Percentiles rank a stretch among this genome's conserved stretches.
Conservation (phyloP, 2,113 vertebrate species). For the Recurvirostra avosetta region DNA sequence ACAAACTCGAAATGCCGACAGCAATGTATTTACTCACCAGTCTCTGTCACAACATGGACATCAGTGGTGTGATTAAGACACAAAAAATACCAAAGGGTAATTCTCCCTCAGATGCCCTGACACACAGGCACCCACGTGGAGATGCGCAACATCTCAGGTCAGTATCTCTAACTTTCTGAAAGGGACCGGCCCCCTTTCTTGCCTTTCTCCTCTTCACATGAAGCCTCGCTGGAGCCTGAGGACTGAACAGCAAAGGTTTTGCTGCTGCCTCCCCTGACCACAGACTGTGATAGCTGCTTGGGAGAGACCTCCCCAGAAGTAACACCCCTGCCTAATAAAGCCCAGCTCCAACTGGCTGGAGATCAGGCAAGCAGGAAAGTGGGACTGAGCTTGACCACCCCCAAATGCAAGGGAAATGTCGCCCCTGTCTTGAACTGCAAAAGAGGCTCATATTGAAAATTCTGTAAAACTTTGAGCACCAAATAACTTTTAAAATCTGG, state of each 20-base stretch:
- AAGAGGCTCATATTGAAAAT: neutral
- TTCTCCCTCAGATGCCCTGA: neutral
- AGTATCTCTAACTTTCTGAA: neutral
- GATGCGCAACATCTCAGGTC: neutral
- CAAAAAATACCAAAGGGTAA: neutral
- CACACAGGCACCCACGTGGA: neutral
- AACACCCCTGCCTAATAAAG: neutral
- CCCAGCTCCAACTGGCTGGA: neutral
- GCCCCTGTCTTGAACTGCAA: neutral
- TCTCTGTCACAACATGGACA: neutral
- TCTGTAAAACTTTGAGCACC: neutral
- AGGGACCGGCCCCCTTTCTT: neutral
- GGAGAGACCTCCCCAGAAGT: neutral
- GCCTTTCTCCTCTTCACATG: neutral
- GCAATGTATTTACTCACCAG: neutral
- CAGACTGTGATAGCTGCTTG: neutral
- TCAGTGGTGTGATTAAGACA: neutral
- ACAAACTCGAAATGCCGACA: rapidly evolving
- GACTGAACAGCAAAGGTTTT: neutral
- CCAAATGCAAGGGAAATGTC: neutral
- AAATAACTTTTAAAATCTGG: neutral
- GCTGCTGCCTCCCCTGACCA: neutral
- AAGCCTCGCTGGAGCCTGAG: rapidly evolving
- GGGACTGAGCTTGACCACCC: neutral
- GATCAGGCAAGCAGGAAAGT: neutral